Conservation (phyloP, 2,113 vertebrate species). For the Ramphastos sulfuratus region DNA sequence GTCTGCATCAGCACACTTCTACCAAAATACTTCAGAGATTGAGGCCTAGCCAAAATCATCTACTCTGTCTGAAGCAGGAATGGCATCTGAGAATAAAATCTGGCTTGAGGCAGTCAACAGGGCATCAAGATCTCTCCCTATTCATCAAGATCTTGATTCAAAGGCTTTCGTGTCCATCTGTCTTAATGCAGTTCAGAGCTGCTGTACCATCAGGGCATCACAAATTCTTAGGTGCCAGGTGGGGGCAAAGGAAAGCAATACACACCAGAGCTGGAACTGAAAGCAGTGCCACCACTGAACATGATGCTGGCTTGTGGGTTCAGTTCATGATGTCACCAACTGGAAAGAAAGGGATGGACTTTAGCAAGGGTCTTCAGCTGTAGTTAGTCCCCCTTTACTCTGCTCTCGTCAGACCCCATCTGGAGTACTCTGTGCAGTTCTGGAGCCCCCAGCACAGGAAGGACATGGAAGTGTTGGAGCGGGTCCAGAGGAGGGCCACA, state of each 20-base stretch:
- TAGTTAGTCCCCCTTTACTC: no score
- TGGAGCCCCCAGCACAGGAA: no score
- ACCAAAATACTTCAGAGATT: not conserved
- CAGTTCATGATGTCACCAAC: not conserved
- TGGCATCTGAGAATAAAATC: not conserved
- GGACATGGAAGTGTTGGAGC: no score
- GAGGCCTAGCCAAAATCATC: not conserved
- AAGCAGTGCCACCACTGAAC: not conserved
- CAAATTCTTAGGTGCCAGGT: not conserved
- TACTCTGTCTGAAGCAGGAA: not conserved
- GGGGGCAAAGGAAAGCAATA: not conserved
- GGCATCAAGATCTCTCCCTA: not conserved
- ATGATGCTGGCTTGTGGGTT: fast-evolving
- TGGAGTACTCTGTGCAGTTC: no score
- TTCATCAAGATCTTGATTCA: not conserved
- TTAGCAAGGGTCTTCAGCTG: not conserved
- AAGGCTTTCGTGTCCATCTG: not conserved
- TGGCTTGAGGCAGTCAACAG: not conserved
- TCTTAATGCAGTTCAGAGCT: not conserved
- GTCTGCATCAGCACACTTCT: not conserved
- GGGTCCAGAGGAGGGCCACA: no score
- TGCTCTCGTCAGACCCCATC: no score
- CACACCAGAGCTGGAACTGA: not conserved
- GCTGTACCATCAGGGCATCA: not conserved
- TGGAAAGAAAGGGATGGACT: not conserved